Percentiles rank a stretch among this genome's conserved stretches.
phyloP scores from a whole-genome alignment of 2,888 invertebrate species.

The Endotricha flammealis region DNA sequence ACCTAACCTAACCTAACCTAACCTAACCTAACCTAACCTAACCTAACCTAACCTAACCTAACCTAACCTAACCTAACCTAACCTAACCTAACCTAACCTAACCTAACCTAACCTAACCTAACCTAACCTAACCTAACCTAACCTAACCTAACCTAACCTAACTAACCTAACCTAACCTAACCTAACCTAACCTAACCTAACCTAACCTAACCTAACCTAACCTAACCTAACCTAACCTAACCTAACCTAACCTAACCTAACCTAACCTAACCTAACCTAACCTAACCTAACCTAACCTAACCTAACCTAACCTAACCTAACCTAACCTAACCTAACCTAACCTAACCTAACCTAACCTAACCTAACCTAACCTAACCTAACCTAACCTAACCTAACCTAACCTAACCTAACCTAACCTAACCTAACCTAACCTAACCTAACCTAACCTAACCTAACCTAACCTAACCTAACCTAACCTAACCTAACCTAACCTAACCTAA shows the following conservation, averaged over 20 bases:
- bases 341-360: slow-evolving; percentile 9
- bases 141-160: slow-evolving; percentile 13
- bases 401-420: slow-evolving; percentile 9
- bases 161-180: slow-evolving; percentile 12
- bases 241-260: slow-evolving; percentile 9
- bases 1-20: slow-evolving; percentile 15
- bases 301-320: slow-evolving; percentile 9
- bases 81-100: slow-evolving; percentile 10
- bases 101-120: slow-evolving; percentile 10
- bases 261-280: slow-evolving; percentile 9
- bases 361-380: slow-evolving; percentile 9
- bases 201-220: slow-evolving; percentile 12
- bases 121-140: slow-evolving; percentile 13
- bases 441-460: slow-evolving; percentile 12
- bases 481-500: slow-evolving; percentile 11
- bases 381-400: slow-evolving; percentile 11
- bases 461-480: slow-evolving; percentile 13
- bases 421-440: slow-evolving; percentile 12
- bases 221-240: slow-evolving; percentile 11
- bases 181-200: slow-evolving; percentile 11
- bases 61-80: slow-evolving; percentile 11
- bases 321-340: slow-evolving; percentile 9
- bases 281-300: slow-evolving; percentile 9
- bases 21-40: slow-evolving; percentile 16
- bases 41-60: slow-evolving; percentile 14